Base-by-base conservation (phyloP, 2,888 invertebrate species). In the Drosophila pseudotalamancana region DNA sequence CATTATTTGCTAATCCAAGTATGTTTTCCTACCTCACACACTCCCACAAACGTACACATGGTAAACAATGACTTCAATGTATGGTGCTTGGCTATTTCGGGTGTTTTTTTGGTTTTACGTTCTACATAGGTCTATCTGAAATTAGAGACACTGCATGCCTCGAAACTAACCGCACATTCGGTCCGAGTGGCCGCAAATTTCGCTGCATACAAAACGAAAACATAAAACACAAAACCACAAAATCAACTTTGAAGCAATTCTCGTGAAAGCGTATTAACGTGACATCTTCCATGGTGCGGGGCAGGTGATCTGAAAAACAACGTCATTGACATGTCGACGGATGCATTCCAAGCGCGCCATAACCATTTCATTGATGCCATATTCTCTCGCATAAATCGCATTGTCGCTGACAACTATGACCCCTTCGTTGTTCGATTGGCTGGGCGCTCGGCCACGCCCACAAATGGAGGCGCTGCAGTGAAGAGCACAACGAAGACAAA, bases 321-420 rank as follows among this genome's bases (percentile, higher is more conserved):
- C 77, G 88, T 89, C 76, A 91, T 89, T 72, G 91, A 89, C 72
- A 91, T 88, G 90, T 88, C 85, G 40, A 88, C 79, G 69, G 89
- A 87, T 69, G 89, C 88, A 49, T 96, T 71, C 94, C 96, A 31
- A 94, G 93, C 95, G 48, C 96, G 96, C 88, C 97, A 97, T 92
- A 97, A 97, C 92, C 94, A 95, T 75, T 97, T 96, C 90, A 95
- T 96, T 56, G 97, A 97, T 91, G 96, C 94, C 80, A 96, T 97
- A 75, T 93, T 97, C 70, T 94, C 94, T 57, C 94, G 96, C 80
- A 96, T 97, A 92, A 97, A 97, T 91, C 94, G 94, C 77, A 95
- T 97, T 61, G 92, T 97, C 71, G 93, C 95, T 45, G 93, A 94
- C 70, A 96, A 95, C 46, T 97, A 96, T 91, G 97, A 97, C 89